Evolutionary conservation across 2,797 vertebrate species (phyloP), one percentile per base, ranked within the genome.

Genomic region (Pangasius mekongensis): DNA sequence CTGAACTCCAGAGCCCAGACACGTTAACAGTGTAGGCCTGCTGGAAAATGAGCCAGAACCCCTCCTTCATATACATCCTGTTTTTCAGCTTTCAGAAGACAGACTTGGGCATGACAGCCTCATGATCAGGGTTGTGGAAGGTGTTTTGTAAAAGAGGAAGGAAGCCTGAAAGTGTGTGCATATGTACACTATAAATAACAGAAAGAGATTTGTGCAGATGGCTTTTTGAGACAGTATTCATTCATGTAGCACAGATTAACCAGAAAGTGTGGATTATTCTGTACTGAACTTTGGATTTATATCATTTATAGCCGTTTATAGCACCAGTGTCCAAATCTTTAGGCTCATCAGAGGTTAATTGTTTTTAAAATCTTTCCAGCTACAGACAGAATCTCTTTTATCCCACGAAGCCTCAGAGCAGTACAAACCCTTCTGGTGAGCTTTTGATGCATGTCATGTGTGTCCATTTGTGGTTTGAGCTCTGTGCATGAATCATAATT

Each of bases 41-140:
- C 10, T 83, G 47, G 20, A 69, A 56, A 62, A 14, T 54, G 16
- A 82, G 24, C 71, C 69, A 86, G 43, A 81, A 86, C 66, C 80
- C 86, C 88, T 90, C 91, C 89, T 89, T 90, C 62, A 64, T 73
- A 84, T 73, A 81, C 92, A 91, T 93, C 92, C 92, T 92, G 91
- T 92, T 92, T 92, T 91, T 89, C 89, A 82, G 81, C 52, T 86
- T 87, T 86, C 49, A 87, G 64, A 67, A 73, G 86, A 85, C 69
- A 74, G 47, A 43, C 74, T 83, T 60, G 9, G 87, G 73, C 67
- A 83, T 80, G 43, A 88, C 80, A 67, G 77, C 69, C 82, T 83
- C 54, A 86, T 84, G 78, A 89, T 87, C 56, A 64, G 83, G 52
- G 69, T 74, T 80, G 10, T 84, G 69, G 82, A 76, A 77, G 83